Conservation (phyloP, 2,113 vertebrate species). For the Bombycilla garrulus region DNA sequence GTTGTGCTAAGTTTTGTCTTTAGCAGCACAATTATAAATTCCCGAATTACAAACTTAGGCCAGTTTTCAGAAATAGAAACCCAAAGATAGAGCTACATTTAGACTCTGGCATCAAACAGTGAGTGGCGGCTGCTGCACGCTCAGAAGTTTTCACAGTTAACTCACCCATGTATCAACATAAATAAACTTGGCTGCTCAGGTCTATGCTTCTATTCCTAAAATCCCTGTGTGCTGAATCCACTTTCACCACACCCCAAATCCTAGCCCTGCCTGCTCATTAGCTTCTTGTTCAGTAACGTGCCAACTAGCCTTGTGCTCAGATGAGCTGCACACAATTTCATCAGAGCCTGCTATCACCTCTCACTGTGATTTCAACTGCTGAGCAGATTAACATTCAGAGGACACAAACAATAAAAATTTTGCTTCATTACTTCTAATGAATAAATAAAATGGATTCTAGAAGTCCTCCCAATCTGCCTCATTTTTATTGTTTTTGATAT, state of each 20-base stretch:
- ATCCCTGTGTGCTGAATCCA: neutral
- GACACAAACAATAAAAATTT: slow-evolving; percentile 2
- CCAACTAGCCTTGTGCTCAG: neutral
- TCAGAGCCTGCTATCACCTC: neutral
- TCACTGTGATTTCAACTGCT: neutral
- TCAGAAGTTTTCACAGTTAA: neutral
- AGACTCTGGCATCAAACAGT: neutral
- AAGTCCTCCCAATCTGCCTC: slow-evolving; percentile 11
- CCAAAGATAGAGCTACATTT: neutral
- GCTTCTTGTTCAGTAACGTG: neutral
- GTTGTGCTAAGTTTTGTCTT: neutral
- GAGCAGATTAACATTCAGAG: slow-evolving; percentile 18
- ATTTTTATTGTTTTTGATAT: slow-evolving; percentile 17
- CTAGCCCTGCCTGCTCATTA: neutral
- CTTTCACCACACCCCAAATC: neutral
- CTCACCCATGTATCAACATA: accelerated
- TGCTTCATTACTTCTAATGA: slow-evolving; percentile 25
- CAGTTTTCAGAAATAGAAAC: slow-evolving; percentile 6
- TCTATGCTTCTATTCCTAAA: neutral
- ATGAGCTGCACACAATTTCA: neutral
- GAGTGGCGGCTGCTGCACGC: neutral
- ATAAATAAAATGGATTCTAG: slow-evolving; percentile 31
- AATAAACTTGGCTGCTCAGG: neutral
- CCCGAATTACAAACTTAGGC: neutral
- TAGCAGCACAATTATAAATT: neutral